phyloP scores from a whole-genome alignment of 2,113 vertebrate species.

The Prunella himalayana region DNA sequence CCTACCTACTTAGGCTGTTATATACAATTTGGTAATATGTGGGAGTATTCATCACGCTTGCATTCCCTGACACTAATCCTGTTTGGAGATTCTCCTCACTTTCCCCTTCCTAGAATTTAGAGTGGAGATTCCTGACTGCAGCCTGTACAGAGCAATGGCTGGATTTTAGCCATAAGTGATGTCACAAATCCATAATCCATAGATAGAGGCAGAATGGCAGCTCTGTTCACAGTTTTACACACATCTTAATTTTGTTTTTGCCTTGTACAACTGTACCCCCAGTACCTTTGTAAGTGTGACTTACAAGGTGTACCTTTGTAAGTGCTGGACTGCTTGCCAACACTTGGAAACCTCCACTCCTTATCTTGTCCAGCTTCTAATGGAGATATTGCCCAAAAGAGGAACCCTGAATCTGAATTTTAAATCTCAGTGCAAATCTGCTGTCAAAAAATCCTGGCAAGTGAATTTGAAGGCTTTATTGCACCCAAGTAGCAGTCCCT shows the following conservation, averaged over 20 bases:
- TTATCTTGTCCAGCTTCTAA: not conserved
- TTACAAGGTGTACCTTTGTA: not conserved
- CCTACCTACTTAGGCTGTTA: slow-evolving; percentile 7
- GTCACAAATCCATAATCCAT: not conserved
- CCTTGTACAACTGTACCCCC: not conserved
- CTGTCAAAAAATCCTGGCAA: not conserved
- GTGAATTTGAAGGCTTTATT: not conserved
- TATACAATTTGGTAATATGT: not conserved
- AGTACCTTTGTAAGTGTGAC: not conserved
- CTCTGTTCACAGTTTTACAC: not conserved
- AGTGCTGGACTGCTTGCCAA: not conserved
- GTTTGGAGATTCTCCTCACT: slow-evolving; percentile 48
- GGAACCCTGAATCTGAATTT: not conserved
- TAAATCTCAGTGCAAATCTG: not conserved
- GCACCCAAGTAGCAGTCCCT: not conserved
- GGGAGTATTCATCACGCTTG: slow-evolving; percentile 6
- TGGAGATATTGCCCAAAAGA: not conserved
- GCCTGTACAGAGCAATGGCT: not conserved
- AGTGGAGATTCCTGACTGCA: not conserved
- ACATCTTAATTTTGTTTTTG: not conserved
- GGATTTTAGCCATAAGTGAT: not conserved
- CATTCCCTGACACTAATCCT: slow-evolving; percentile 40
- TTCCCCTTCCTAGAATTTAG: not conserved
- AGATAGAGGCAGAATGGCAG: not conserved
- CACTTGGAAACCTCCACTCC: not conserved